phyloP scores from a whole-genome alignment of 1,140 invertebrate species.

The Lordiphosa collinella region DNA sequence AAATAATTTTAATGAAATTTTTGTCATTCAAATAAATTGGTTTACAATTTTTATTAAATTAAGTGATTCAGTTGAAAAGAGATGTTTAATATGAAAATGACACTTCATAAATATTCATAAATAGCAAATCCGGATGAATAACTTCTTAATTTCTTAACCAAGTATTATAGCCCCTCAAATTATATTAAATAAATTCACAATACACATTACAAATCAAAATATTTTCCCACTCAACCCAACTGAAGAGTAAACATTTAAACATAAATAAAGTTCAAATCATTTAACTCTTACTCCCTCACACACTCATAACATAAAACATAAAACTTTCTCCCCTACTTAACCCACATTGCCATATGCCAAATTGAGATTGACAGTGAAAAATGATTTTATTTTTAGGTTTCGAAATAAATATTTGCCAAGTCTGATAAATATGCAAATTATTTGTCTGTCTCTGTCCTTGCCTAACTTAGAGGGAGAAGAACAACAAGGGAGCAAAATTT shows the following conservation, averaged over 20 bases:
- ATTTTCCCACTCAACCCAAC: no score
- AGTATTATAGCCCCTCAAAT: no score
- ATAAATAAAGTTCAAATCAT: constrained; percentile 10
- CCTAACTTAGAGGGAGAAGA: constrained; percentile 5
- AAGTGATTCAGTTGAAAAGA: no score
- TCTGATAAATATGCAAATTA: constrained; percentile 63
- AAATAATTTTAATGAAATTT: no score
- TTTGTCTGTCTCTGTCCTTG: constrained; percentile 15
- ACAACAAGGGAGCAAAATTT: constrained; percentile 17
- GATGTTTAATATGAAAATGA: no score
- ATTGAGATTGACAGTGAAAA: constrained; percentile 60
- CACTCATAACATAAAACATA: constrained; percentile 3
- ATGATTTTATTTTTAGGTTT: constrained; percentile 26
- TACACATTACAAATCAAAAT: no score
- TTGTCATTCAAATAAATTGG: no score
- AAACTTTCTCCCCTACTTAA: constrained; percentile 2
- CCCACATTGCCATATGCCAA: constrained; percentile 27
- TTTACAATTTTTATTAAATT: no score
- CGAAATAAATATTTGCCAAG: constrained; percentile 47
- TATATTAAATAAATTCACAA: no score
- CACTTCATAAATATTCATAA: no score
- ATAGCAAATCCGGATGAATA: no score
- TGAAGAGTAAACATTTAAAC: background rate
- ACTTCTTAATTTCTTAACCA: no score
- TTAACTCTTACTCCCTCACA: constrained; percentile 8